Base-by-base conservation (phyloP, 2,888 invertebrate genomes). In the Parnassius mnemosyne region DNA sequence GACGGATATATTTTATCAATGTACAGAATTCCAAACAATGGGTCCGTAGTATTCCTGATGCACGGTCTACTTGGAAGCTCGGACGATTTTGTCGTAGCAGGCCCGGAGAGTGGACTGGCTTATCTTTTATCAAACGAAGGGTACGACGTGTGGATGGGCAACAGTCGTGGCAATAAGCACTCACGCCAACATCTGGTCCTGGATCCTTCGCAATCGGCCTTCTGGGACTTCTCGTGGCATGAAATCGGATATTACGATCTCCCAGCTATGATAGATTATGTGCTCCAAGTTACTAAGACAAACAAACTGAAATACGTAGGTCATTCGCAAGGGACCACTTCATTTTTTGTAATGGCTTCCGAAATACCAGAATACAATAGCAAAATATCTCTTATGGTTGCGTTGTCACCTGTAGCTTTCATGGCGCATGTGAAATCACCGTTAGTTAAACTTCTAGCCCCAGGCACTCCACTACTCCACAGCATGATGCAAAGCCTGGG, bases 71-170 rank as follows among this genome's bases (percentile, higher is more conserved):
- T 83, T 5, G 81, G 82, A 0, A 83, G 85, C 66, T 76, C 87
- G 1, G 87, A 87, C 56, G 87, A 87, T 64, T 89, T 70, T 54
- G 70, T 89, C 3, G 57, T 85, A 10, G 75, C 83, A 0, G 89
- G 89, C 0, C 79, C 80, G 0, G 74, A 76, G 2, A 76, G 68
- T 56, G 81, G 80, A 0, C 69, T 87, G 10, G 85, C 85, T 0
- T 93, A 89, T 67, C 71, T 92, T 0, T 77, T 95, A 1, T 92
- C 94, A 0, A 92, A 93, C 51, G 83, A 90, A 57, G 94, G 94
- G 5, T 95, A 94, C 71, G 95, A 95, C 69, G 94, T 95, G 0
- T 97, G 97, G 97, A 80, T 97, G 80, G 94, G 95, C 0, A 97
- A 97, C 78, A 93, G 93, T 7, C 92, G 97, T 1, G 97, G 97